Percentiles rank a stretch among this genome's conserved stretches.
phyloP scores from a whole-genome alignment of 2,797 vertebrate species.

The Neosilurus mollespiculum region DNA sequence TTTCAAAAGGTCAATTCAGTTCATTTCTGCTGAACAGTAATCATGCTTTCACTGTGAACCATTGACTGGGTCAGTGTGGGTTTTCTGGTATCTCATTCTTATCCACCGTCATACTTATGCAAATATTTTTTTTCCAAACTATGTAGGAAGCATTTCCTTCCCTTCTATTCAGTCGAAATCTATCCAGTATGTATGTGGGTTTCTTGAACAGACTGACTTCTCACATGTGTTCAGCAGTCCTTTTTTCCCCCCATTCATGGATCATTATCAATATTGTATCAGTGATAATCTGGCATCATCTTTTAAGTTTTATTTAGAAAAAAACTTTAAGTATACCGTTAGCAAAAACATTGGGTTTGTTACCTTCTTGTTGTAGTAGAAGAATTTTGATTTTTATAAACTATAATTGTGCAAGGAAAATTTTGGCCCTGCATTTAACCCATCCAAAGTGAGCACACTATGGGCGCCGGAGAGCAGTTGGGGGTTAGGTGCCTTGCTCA shows the following conservation, averaged over 20 bases:
- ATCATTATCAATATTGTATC: not conserved
- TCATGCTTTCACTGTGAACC: conserved; percentile 21
- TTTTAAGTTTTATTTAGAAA: not conserved
- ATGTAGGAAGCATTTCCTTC: conserved; percentile 41
- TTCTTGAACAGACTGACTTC: conserved; percentile 4
- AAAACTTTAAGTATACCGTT: not conserved
- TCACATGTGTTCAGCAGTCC: conserved; percentile 32
- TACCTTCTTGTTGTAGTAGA: not conserved
- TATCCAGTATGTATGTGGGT: conserved; percentile 34
- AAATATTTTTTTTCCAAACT: conserved; percentile 35
- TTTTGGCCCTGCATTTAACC: too few species aligned
- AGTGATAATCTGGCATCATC: not conserved
- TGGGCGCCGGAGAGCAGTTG: too few species aligned
- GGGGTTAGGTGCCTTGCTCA: too few species aligned
- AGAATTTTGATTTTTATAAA: too few species aligned
- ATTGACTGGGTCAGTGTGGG: conserved; percentile 39
- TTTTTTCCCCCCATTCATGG: not conserved
- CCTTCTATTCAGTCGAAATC: conserved; percentile 25
- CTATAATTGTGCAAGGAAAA: too few species aligned
- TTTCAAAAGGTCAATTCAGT: conserved; percentile 17
- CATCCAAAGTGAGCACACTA: too few species aligned
- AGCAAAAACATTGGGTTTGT: not conserved
- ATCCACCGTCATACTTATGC: conserved; percentile 49
- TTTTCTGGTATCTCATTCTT: conserved; percentile 48
- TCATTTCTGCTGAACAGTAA: not conserved